Base-by-base conservation (phyloP, 2,888 invertebrate species). In the Belgica antarctica region DNA sequence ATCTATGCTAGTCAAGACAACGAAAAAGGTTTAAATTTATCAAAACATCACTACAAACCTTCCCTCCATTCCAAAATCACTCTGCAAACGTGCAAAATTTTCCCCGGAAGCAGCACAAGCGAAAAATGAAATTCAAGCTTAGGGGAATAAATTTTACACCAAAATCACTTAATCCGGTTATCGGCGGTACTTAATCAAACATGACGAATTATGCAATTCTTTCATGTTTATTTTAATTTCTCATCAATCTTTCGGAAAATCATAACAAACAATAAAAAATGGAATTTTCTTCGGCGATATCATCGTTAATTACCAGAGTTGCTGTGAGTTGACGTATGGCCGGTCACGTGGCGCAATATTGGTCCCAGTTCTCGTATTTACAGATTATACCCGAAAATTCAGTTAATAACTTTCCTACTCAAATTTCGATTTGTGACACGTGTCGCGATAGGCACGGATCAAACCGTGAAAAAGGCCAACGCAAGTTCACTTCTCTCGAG, bases 261-360 rank as follows among this genome's bases (percentile, higher is more conserved):
- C 68, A 68, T 68, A 68, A 68, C 68, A 68, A 68, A 68, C 47
- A 47, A 68, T 68, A 68, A 57, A 52, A 68, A 28, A 57, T 5
- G 22, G 15, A 7, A 19, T 12, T 7, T 5, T 62, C n/a, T 62
- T 19, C 27, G 5, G 19, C 52, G 68, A 68, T 68, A 68, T 68
- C 68, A 68, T 68, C 68, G 57, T 68, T 68, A 68, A 68, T 68
- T 68, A 68, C 68, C 68, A 57, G 52, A 31, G 65, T 66, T 66
- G 65, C 19, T 46, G 46, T 47, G 25, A 34, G 7, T 25, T 15
- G 68, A 28, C 68, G 24, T 57, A 57, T 34, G 68, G 17, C 28
- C 15, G 52, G 4, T 52, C 68, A 68, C 68, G 68, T 68, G 68
- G 5, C 68, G 24, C 19, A n/a, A 46, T 24, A 68, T 34, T 57